Evolutionary conservation across 2,888 invertebrate species (phyloP).

Genomic region (Cetonia aurata): DNA sequence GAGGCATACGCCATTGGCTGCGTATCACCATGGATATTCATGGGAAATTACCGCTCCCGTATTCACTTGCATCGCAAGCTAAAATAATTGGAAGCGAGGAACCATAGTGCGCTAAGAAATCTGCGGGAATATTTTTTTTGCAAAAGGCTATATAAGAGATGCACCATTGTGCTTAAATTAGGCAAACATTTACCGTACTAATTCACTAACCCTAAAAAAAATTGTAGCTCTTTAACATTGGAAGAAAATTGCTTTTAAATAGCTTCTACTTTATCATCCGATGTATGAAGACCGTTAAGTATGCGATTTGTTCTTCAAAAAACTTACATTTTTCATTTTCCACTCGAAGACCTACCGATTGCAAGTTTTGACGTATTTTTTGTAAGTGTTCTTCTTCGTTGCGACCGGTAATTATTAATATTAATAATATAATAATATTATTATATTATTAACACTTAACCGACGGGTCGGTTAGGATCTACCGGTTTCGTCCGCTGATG

Average conservation of each 20-base stretch:
- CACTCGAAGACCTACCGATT: too few relatives aligned
- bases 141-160: slow-evolving; percentile 55
- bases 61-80: too few relatives aligned
- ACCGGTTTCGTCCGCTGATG: too few relatives aligned
- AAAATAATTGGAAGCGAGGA: too few relatives aligned
- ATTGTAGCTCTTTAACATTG: slow-evolving; percentile 46
- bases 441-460: too few relatives aligned
- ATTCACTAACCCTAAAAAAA: slow-evolving; percentile 56
- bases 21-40: slow-evolving; percentile 55
- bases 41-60: too few relatives aligned
- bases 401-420: too few relatives aligned
- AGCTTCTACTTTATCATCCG: slow-evolving; percentile 39
- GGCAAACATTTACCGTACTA: slow-evolving; percentile 56
- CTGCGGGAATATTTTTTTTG: slow-evolving; percentile 49
- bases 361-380: too few relatives aligned
- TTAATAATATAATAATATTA: too few relatives aligned
- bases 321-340: slow-evolving; percentile 54
- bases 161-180: slow-evolving; percentile 51
- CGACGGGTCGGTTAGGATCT: too few relatives aligned
- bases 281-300: slow-evolving; percentile 58
- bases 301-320: slow-evolving; percentile 54
- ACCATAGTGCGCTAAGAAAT: slow-evolving; percentile 54
- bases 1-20: slow-evolving; percentile 61
- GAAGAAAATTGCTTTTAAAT: slow-evolving; percentile 33
- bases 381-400: too few relatives aligned